Conservation (phyloP, 2,888 invertebrate species). For the Acleris emargana region DNA sequence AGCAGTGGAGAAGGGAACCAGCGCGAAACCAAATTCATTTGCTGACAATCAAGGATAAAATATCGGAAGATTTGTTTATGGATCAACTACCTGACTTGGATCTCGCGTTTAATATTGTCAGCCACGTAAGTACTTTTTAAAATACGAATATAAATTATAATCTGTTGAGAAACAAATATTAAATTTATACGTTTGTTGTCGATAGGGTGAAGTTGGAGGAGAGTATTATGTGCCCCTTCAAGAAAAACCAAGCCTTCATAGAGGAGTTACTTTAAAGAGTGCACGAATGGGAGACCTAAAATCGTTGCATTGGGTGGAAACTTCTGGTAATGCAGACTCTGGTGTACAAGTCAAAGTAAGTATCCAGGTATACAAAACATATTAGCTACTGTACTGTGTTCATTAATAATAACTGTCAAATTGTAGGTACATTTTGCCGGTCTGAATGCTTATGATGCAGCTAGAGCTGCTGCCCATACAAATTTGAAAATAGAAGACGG, state of each 20-base stretch:
- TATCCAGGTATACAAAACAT: constrained; percentile 4
- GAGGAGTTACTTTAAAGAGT: constrained; percentile 43
- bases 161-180: too few relatives aligned
- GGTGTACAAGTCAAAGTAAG: constrained; percentile 55
- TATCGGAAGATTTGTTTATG: constrained; percentile 44
- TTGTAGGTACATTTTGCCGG: constrained; percentile 53
- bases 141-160: too few relatives aligned
- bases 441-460: constrained; percentile 49
- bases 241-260: constrained; percentile 27
- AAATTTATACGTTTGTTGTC: too few relatives aligned
- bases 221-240: constrained; percentile 42
- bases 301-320: constrained; percentile 55
- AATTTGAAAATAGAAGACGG: constrained; percentile 19
- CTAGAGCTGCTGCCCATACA: constrained; percentile 49
- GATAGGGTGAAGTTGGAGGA: constrained; percentile 48
- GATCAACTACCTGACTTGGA: constrained; percentile 52
- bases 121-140: constrained; percentile 47
- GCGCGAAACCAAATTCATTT: constrained; percentile 44
- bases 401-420: too few relatives aligned
- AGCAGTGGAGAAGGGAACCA: constrained; percentile 49
- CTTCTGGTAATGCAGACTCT: constrained; percentile 31
- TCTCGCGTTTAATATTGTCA: constrained; percentile 50
- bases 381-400: constrained; percentile 4
- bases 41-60: constrained; percentile 44
- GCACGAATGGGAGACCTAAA: constrained; percentile 47